phyloP scores from a whole-genome alignment of 2,888 invertebrate genomes.

The Parnassius smintheus region DNA sequence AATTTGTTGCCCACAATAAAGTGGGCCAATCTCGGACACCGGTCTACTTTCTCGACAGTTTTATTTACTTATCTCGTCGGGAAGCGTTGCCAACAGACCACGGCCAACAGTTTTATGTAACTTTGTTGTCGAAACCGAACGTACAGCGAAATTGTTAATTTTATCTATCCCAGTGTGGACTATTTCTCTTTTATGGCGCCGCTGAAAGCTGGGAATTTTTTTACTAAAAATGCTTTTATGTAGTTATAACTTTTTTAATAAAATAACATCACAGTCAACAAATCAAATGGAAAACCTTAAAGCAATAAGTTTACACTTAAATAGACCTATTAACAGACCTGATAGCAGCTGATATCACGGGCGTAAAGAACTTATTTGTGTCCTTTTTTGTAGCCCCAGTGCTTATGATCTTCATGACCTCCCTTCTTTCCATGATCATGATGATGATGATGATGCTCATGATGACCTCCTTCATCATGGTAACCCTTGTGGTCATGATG shows the following conservation, averaged over 20 bases:
- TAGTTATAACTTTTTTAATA: constrained; percentile 43
- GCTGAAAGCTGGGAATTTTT: constrained; percentile 16
- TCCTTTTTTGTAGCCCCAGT: constrained; percentile 86
- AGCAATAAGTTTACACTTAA: constrained; percentile 49
- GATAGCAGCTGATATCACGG: constrained; percentile 44
- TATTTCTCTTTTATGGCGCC: constrained; percentile 9
- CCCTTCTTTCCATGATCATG: constrained; percentile 90
- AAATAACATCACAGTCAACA: constrained; percentile 66
- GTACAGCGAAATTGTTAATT: constrained; percentile 45
- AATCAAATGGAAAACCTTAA: constrained; percentile 50
- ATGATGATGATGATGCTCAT: constrained; percentile 88
- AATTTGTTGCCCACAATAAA: constrained; percentile 66
- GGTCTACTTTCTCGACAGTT: constrained; percentile 75
- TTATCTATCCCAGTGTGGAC: constrained; percentile 35
- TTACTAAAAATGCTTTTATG: constrained; percentile 11
- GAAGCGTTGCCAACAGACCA: constrained; percentile 68
- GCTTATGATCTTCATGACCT: constrained; percentile 89
- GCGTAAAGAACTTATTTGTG: constrained; percentile 49
- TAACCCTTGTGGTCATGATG: constrained; percentile 90
- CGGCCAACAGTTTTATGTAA: constrained; percentile 73
- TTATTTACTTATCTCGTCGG: constrained; percentile 70
- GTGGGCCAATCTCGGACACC: constrained; percentile 73
- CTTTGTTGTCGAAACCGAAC: constrained; percentile 75
- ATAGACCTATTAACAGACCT: constrained; percentile 57
- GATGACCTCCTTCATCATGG: constrained; percentile 89